phyloP scores from a whole-genome alignment of 2,797 vertebrate species.

The Enteromius unitaeniatus region DNA sequence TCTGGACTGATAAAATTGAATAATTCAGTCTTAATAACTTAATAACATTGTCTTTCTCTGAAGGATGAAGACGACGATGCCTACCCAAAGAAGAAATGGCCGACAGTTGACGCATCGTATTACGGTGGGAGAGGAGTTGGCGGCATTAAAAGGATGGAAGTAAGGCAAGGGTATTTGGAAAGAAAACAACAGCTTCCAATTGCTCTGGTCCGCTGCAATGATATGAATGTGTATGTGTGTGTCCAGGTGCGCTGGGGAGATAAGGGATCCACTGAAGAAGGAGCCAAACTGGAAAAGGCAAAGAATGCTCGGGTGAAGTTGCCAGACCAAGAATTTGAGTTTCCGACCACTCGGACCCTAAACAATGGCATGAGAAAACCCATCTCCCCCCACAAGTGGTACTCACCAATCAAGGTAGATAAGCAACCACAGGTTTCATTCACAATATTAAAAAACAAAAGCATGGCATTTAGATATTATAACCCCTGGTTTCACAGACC shows the following conservation, averaged over 20 bases:
- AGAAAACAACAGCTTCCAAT: not conserved
- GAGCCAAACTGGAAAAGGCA: slow-evolving; percentile 94
- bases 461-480: not conserved
- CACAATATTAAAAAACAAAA: not conserved
- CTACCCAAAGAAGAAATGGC: slow-evolving; percentile 94
- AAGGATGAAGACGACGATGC: slow-evolving; percentile 95
- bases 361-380: slow-evolving; percentile 79
- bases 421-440: too few relatives aligned
- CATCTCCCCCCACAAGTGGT: slow-evolving; percentile 86
- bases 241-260: slow-evolving; percentile 95
- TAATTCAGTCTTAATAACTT: not conserved
- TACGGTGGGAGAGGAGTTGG: slow-evolving; percentile 96
- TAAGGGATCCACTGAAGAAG: slow-evolving; percentile 97
- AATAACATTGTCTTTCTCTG: slow-evolving; percentile 18
- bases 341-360: slow-evolving; percentile 77
- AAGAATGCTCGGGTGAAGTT: slow-evolving; percentile 96
- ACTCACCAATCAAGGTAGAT: slow-evolving; percentile 94
- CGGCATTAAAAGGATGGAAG: slow-evolving; percentile 98
- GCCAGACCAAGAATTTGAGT: slow-evolving; percentile 88
- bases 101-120: slow-evolving; percentile 96
- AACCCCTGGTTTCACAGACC: too few relatives aligned
- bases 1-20: not conserved
- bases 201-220: not conserved
- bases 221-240: slow-evolving; percentile 18
- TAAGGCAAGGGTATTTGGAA: slow-evolving; percentile 60